Evolutionary conservation across 2,888 invertebrate genomes (phyloP).

Genomic region (Eucriotettix oculatus): DNA sequence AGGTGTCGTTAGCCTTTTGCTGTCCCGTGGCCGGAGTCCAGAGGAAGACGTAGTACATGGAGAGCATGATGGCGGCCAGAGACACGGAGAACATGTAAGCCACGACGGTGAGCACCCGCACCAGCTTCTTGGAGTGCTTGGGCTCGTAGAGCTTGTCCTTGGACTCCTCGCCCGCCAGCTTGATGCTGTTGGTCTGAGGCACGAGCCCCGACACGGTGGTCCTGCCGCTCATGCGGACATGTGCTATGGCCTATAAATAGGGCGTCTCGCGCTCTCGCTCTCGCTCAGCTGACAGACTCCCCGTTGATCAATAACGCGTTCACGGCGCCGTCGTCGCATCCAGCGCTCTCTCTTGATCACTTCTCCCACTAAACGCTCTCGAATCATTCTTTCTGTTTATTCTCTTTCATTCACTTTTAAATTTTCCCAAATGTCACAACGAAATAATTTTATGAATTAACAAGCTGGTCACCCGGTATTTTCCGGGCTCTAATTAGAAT

Average conservation of each 20-base stretch:
- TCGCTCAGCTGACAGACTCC: neutral
- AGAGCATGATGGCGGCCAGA: constrained; percentile 81
- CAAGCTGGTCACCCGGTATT: too few species aligned
- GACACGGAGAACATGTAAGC: constrained; percentile 90
- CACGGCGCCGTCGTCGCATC: neutral
- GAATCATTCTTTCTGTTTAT: too few species aligned
- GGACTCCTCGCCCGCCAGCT: constrained; percentile 44
- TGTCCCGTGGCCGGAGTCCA: constrained; percentile 56
- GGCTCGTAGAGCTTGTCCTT: constrained; percentile 62
- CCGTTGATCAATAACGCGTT: neutral
- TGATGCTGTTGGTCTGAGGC: constrained; percentile 31
- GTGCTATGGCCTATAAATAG: too few species aligned
- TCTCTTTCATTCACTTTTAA: too few species aligned
- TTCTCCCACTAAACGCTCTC: too few species aligned
- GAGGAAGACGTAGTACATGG: constrained; percentile 84
- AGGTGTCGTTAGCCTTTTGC: too few species aligned
- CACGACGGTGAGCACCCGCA: constrained; percentile 80
- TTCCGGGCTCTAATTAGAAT: too few species aligned
- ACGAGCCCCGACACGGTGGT: constrained; percentile 20
- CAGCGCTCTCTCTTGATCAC: neutral
- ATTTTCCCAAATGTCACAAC: too few species aligned
- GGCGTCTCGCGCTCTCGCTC: too few species aligned
- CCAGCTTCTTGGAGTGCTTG: constrained; percentile 72
- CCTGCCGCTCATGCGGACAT: constrained; percentile 3
- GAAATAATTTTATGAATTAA: too few species aligned